Evolutionary conservation across 2,113 vertebrate genomes (phyloP), one percentile per base, ranked within the genome.

Genomic region (Catagonus wagneri): DNA sequence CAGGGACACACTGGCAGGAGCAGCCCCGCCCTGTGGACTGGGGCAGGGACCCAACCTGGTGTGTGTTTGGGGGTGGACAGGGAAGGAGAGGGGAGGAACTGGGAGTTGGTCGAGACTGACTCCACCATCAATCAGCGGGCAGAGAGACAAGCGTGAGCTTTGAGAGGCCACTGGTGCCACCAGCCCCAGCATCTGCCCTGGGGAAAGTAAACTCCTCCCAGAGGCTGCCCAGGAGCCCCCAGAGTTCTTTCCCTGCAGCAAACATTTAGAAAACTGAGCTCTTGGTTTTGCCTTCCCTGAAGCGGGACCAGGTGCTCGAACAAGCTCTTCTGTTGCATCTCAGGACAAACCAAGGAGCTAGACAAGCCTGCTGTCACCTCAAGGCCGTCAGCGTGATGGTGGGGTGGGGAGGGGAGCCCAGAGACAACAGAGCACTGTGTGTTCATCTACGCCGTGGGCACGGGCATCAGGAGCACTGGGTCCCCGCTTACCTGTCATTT

Each of bases 231-330:
- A 27, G 29, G 56, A 84, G 3, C 23, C 60, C 54, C 85, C 22
- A 2, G 32, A 92, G 71, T 34, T 68, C 83, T 61, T 79, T 60
- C 44, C 69, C 32, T 52, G 83, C 10, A 58, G 61, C 54, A n/a
- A 58, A 34, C 44, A 61, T n/a, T 87, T 78, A 69, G 85, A 95
- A 80, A 95, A 36, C 74, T 8, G 66, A 84, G 23, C 71, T 93
- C 32, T 50, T 39, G 23, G 44, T 79, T 84, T 39, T 61, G 11
- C 7, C 17, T 69, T 86, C 36, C 85, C 76, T 88, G 61, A 93
- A 95, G 56, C 50, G 36, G 0, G 3, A 44, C 25, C 69, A 65
- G 78, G 68, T 54, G 27, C 36, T 34, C 19, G 29, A 54, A 88
- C 19, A n/a, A 83, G 61, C 29, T 83, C 71, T 83, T 75, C 92